phyloP scores from a whole-genome alignment of 2,888 invertebrate genomes.

The Yponomeuta evonymella region DNA sequence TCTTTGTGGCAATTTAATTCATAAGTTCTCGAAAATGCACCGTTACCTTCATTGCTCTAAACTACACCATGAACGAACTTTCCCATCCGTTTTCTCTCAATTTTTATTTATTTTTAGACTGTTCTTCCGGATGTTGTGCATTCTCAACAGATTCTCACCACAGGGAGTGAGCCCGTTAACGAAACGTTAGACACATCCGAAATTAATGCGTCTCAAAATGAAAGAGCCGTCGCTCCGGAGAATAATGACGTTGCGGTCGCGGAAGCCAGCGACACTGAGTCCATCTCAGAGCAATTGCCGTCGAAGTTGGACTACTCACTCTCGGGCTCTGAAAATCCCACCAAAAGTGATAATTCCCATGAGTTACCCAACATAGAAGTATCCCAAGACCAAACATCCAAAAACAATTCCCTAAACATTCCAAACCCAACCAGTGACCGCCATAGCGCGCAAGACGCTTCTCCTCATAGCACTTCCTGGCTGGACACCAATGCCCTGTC shows the following conservation, averaged over 20 bases:
- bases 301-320: constrained; percentile 53
- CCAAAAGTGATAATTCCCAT: constrained; percentile 29
- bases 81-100: constrained; percentile 36
- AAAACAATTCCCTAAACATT: constrained; percentile 40
- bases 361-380: constrained; percentile 35
- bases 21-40: neutral
- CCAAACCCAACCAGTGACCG: constrained; percentile 43
- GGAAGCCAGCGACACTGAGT: constrained; percentile 53
- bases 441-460: constrained; percentile 41
- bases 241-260: constrained; percentile 30
- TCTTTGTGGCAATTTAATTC: neutral
- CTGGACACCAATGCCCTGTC: constrained; percentile 48
- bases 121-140: constrained; percentile 74
- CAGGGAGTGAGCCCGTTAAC: constrained; percentile 34
- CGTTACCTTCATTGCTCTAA: neutral
- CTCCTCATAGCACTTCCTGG: constrained; percentile 52
- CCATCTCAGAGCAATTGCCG: constrained; percentile 65
- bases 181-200: constrained; percentile 23
- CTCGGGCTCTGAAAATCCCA: constrained; percentile 44
- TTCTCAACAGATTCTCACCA: constrained; percentile 63
- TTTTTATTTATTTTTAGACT: constrained; percentile 71
- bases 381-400: constrained; percentile 35
- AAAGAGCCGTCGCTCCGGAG: constrained; percentile 29
- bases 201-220: constrained; percentile 34
- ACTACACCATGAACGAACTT: constrained; percentile 21